phyloP scores from a whole-genome alignment of 1,140 invertebrate genomes.

The Zophobas morio region DNA sequence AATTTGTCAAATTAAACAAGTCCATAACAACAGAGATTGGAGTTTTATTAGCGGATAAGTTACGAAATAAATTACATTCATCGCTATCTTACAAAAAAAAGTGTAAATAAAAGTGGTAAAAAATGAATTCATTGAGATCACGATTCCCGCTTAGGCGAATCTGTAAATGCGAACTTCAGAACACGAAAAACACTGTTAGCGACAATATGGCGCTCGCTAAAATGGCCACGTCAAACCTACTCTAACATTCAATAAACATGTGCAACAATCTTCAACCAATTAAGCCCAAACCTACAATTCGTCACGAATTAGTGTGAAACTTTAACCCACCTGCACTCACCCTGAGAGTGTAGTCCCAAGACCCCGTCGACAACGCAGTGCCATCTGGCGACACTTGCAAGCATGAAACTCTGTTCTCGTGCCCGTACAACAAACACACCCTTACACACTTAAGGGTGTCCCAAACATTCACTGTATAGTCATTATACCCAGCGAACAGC shows the following conservation, averaged over 20 bases:
- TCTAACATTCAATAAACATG: neutral
- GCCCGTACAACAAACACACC: conserved; percentile 94
- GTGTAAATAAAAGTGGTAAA: too few species aligned
- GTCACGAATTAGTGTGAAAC: neutral
- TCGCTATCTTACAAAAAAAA: too few species aligned
- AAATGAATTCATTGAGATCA: too few species aligned
- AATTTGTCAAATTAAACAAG: conserved; percentile 40
- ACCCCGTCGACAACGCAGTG: conserved; percentile 96
- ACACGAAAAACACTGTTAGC: too few species aligned
- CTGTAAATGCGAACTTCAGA: too few species aligned
- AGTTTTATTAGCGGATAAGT: too few species aligned
- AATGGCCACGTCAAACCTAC: neutral
- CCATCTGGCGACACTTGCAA: conserved; percentile 97
- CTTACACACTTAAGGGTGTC: conserved; percentile 95
- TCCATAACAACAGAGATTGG: conserved; percentile 12
- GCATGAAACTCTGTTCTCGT: conserved; percentile 98
- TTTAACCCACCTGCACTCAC: conserved; percentile 69
- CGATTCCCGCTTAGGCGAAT: too few species aligned
- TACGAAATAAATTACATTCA: too few species aligned
- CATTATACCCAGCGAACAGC: conserved; percentile 98
- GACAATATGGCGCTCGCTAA: neutral
- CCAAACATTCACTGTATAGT: conserved; percentile 99
- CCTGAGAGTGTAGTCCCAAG: conserved; percentile 97
- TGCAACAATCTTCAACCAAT: conserved; percentile 51
- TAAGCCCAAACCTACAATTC: conserved; percentile 63